These are phyloP conservation scores for Cladopsammia gracilis DNA, from an alignment of 64 coral and sea anemone genomes.

Conservation along the genomic window DNA sequence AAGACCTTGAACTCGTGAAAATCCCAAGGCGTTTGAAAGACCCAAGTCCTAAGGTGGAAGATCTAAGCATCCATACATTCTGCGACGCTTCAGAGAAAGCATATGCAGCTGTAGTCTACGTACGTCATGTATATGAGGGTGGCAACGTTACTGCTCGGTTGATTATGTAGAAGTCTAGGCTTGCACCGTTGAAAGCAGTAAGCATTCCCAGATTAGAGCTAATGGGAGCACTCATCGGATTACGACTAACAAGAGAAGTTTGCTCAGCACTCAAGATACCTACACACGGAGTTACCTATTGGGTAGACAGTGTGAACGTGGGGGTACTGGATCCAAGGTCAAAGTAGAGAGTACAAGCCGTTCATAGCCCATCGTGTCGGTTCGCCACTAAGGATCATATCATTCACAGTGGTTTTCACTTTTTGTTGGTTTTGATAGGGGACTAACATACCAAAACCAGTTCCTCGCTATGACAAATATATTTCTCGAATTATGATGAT, in stretches of 20 bases:
- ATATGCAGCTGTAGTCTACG: constrained; percentile 67
- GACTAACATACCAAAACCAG: too few relatives aligned
- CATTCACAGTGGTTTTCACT: too few relatives aligned
- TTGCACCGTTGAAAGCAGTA: constrained; percentile 65
- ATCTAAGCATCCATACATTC: constrained; percentile 66
- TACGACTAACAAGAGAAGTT: constrained; percentile 63
- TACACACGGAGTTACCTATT: constrained; percentile 57
- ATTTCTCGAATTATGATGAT: too few relatives aligned
- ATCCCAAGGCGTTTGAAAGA: constrained; percentile 68
- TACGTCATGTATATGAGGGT: constrained; percentile 45
- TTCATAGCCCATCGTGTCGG: constrained; percentile 66
- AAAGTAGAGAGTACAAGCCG: constrained; percentile 68
- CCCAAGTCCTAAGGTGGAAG: not conserved
- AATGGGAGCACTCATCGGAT: constrained; percentile 61
- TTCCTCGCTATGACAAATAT: too few relatives aligned
- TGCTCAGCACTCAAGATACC: constrained; percentile 12
- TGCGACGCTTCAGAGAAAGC: constrained; percentile 62
- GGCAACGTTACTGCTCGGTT: constrained; percentile 40
- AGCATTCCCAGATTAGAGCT: constrained; percentile 72
- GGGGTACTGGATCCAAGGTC: constrained; percentile 37
- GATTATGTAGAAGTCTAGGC: constrained; percentile 52
- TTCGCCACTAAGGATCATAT: too few relatives aligned
- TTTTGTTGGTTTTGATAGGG: too few relatives aligned
- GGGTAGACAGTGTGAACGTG: constrained; percentile 67
- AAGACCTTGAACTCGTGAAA: constrained; percentile 41